Evolutionary conservation across 2,113 vertebrate species (phyloP).

Genomic region (Natator depressus): DNA sequence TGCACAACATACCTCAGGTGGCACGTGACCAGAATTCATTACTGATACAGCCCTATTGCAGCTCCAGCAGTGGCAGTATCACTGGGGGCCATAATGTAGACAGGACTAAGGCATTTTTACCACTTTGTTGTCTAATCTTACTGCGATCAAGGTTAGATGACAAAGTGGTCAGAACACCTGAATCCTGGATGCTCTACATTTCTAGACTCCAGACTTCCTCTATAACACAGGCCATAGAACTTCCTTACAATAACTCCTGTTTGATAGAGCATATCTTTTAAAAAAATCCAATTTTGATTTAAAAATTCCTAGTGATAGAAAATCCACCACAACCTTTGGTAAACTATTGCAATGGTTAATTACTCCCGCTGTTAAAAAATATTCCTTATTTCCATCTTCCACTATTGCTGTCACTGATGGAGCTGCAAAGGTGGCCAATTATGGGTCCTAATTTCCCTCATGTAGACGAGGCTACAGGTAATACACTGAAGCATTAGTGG

Average conservation of each 20-base stretch:
- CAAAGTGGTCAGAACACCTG: neutral
- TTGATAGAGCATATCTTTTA: neutral
- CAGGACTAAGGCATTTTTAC: neutral
- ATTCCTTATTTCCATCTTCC: neutral
- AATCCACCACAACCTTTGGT: neutral
- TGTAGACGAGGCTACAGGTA: neutral
- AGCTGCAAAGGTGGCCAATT: neutral
- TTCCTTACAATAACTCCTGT: neutral
- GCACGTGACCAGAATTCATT: no score
- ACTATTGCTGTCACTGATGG: neutral
- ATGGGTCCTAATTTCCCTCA: neutral
- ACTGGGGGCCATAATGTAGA: neutral
- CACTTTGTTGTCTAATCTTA: neutral
- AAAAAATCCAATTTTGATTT: neutral
- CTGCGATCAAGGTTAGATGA: neutral
- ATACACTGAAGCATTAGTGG: neutral
- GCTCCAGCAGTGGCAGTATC: neutral
- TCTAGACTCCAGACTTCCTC: neutral
- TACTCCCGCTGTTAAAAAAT: neutral
- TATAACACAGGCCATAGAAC: neutral
- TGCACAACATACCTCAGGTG: no score
- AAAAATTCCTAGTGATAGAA: neutral
- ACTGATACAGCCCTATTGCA: neutral
- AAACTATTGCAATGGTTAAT: neutral
- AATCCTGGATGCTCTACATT: neutral